phyloP scores from a whole-genome alignment of 2,888 invertebrate genomes.

The Chrysodeixis includens region DNA sequence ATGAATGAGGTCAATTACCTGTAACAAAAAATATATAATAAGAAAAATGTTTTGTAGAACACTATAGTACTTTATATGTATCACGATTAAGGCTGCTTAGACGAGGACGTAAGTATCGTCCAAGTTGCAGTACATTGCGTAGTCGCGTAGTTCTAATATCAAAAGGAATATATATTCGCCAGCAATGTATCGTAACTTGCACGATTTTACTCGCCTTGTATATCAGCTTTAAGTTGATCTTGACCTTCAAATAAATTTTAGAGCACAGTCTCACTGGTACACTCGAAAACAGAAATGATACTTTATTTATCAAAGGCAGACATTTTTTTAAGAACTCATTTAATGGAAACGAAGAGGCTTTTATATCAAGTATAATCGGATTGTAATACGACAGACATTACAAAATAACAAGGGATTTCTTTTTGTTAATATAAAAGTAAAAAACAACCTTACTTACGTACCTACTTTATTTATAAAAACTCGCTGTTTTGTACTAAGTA shows the following conservation, averaged over 20 bases:
- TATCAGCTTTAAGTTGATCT: background rate
- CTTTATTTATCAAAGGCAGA: background rate
- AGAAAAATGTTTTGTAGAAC: constrained; percentile 60
- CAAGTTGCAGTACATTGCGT: no score
- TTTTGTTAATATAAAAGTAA: background rate
- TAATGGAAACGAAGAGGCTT: background rate
- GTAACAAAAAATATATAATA: constrained; percentile 73
- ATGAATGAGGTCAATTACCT: constrained; percentile 77
- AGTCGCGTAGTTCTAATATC: no score
- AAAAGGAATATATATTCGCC: no score
- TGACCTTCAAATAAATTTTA: background rate
- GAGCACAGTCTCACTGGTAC: background rate
- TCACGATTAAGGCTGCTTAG: background rate
- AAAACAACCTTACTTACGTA: background rate
- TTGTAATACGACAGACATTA: constrained; percentile 7
- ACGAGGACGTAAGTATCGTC: no score
- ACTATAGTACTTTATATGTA: background rate
- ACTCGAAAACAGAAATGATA: background rate
- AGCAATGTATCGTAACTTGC: no score
- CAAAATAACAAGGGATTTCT: constrained; percentile 6
- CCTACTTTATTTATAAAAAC: background rate
- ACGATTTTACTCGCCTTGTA: no score
- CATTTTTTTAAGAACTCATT: background rate
- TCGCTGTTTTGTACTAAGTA: background rate
- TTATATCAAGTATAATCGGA: constrained; percentile 1